Evolutionary conservation across 2,888 invertebrate species (phyloP), one percentile per base, ranked within the genome.

Genomic region (Myathropa florea): DNA sequence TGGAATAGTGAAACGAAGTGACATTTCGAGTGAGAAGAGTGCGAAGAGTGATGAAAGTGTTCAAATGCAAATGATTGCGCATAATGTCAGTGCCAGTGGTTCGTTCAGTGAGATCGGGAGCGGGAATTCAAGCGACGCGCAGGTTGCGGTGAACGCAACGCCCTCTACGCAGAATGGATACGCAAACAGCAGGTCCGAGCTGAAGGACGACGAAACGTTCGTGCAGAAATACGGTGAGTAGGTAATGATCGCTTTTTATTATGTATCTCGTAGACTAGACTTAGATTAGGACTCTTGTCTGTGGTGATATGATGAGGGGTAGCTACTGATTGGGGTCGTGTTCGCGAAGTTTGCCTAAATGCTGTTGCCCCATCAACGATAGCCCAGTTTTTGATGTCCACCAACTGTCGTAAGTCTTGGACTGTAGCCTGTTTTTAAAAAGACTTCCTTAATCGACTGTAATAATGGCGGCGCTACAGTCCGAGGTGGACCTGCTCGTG

Each of bases 171-270:
- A 46, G 67, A 65, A 26, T 55, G 78, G 77, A 81, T 71, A 82
- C 26, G 67, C 57, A 33, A 67, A 21, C 9, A 59, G 76, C 59
- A 59, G 14, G 26, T 4, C 53, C 10, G 82, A 83, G 88, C 76
- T 68, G 33, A 85, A 78, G 70, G 87, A 88, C 65, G 60, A 88
- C 63, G 59, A 80, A 80, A 71, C 76, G 30, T 90, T 91, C 88
- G 90, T 90, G 90, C 91, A 90, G 88, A 90, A 91, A 90, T 91
- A 90, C 90, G 92, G 92, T 92, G 90, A 92, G 92, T 91, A 90
- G 89, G 89, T 90, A 90, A 90, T 89, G 89, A 88, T 88, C 83
- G 76, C 55, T 82, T 82, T 85, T n/a, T 26, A 53, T 64, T 59
- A 59, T 63, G 21, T 33, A 21, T 68, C 55, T 36, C 14, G 24